phyloP scores from a whole-genome alignment of 2,797 vertebrate genomes.

The Chelmon rostratus region DNA sequence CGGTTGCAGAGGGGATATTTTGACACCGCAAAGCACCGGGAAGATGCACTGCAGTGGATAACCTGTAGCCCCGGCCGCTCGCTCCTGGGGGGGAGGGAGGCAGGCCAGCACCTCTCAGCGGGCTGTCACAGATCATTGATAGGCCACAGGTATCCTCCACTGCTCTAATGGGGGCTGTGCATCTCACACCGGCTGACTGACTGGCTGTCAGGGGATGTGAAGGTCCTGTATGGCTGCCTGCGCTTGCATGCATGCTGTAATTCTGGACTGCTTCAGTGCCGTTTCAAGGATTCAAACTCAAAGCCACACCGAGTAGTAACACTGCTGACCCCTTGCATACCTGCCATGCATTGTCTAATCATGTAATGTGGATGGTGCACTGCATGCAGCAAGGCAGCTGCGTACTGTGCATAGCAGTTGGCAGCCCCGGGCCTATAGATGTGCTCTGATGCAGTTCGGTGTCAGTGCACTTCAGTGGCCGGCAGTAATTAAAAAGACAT shows the following conservation, averaged over 20 bases:
- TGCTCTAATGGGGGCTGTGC: slow-evolving; percentile 56
- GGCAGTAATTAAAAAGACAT: slow-evolving; percentile 64
- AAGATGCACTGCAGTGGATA: slow-evolving; percentile 71
- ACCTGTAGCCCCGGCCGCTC: slow-evolving; percentile 56
- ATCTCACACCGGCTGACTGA: slow-evolving; percentile 18
- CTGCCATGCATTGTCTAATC: slow-evolving; percentile 49
- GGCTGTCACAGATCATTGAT: slow-evolving; percentile 61
- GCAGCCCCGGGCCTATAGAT: slow-evolving; percentile 48
- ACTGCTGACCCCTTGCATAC: slow-evolving; percentile 53
- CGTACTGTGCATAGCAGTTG: slow-evolving; percentile 61
- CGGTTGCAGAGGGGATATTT: slow-evolving; percentile 27
- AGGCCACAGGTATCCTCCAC: slow-evolving; percentile 61
- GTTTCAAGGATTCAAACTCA: slow-evolving; percentile 23
- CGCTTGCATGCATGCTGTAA: background rate
- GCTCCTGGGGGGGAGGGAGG: slow-evolving; percentile 23
- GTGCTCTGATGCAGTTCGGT: slow-evolving; percentile 55
- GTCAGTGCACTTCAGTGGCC: slow-evolving; percentile 53
- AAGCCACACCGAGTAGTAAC: slow-evolving; percentile 6
- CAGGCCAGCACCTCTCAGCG: slow-evolving; percentile 25
- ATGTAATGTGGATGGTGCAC: slow-evolving; percentile 48
- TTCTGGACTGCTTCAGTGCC: slow-evolving; percentile 2
- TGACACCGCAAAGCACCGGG: slow-evolving; percentile 37
- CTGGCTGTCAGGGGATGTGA: slow-evolving; percentile 27
- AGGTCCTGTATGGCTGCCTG: slow-evolving; percentile 8
- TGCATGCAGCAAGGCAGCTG: slow-evolving; percentile 63